These are phyloP conservation scores for Pammene aurita DNA, from an alignment of 2,888 invertebrate genomes.

Conservation along the genomic window DNA sequence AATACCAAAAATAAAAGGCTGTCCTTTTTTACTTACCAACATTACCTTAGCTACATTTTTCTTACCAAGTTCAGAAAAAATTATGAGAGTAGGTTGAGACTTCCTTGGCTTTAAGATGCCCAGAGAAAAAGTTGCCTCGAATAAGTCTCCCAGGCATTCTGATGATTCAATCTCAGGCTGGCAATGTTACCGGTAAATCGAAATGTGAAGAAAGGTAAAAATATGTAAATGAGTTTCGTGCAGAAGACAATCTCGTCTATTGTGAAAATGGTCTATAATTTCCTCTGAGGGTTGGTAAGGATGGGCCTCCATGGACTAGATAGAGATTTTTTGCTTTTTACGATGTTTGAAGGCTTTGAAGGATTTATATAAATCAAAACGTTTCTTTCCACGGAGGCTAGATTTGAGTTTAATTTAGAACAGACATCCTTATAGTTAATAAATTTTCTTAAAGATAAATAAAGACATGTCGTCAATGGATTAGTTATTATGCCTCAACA, in stretches of 20 bases:
- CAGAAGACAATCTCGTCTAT: conserved; percentile 45
- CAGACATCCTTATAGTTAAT: too few relatives aligned
- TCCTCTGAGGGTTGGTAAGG: conserved; percentile 48
- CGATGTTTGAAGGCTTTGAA: background rate
- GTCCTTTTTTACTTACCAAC: too few relatives aligned
- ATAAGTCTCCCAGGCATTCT: conserved; percentile 10
- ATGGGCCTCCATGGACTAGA: conserved; percentile 3
- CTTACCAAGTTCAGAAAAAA: background rate
- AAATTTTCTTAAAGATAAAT: too few relatives aligned
- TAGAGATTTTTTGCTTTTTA: too few relatives aligned
- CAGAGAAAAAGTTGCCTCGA: background rate
- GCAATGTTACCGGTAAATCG: conserved; percentile 23
- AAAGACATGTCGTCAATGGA: too few relatives aligned
- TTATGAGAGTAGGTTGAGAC: background rate
- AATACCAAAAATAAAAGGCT: too few relatives aligned
- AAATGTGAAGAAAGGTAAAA: conserved; percentile 36
- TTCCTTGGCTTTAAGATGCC: background rate
- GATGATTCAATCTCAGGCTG: conserved; percentile 30
- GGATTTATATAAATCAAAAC: background rate
- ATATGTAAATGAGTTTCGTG: conserved; percentile 43
- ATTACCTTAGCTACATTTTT: too few relatives aligned
- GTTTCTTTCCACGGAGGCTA: background rate
- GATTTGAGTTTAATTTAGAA: conserved; percentile 2
- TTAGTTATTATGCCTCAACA: too few relatives aligned
- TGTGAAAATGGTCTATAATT: conserved; percentile 48